Evolutionary conservation across 2,113 vertebrate genomes (phyloP).

Genomic region (Pseudorhombus dupliciocellatus): DNA sequence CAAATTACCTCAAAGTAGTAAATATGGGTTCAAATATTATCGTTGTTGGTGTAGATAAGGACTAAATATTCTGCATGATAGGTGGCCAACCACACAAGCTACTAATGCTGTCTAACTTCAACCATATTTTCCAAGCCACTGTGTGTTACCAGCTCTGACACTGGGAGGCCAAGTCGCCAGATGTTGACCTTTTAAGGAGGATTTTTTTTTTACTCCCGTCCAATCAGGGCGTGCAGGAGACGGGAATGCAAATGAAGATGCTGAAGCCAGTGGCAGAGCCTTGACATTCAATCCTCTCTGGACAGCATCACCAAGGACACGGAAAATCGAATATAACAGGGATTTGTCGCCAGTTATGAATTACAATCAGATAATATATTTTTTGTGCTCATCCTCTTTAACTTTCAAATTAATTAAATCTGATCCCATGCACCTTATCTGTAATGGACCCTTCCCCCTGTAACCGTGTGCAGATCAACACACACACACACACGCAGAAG

Average conservation of each 20-base stretch:
- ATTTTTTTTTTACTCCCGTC: slow-evolving; percentile 29
- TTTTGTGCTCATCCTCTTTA: neutral
- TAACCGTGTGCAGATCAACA: neutral
- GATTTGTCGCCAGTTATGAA: slow-evolving; percentile 19
- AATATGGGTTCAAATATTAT: no score
- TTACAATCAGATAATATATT: neutral
- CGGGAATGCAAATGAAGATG: slow-evolving; percentile 64
- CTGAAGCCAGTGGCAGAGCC: slow-evolving; percentile 37
- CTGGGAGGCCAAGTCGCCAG: slow-evolving; percentile 39
- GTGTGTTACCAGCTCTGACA: slow-evolving; percentile 4
- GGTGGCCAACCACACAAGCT: neutral
- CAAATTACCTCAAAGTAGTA: no score
- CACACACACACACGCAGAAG: neutral
- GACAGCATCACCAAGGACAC: slow-evolving; percentile 37
- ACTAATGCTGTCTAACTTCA: neutral
- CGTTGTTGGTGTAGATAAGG: no score
- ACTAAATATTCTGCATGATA: neutral
- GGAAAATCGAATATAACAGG: slow-evolving; percentile 35
- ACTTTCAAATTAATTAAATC: neutral
- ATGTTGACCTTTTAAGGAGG: slow-evolving; percentile 67
- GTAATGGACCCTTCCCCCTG: neutral
- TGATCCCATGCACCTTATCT: neutral
- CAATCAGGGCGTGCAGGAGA: slow-evolving; percentile 42
- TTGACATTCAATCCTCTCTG: slow-evolving; percentile 67
- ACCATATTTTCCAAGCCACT: neutral